Percentiles rank a stretch among this genome's conserved stretches.
These are phyloP conservation scores for Chrysotoxum bicinctum DNA, from an alignment of 2,888 invertebrate genomes.

Conservation along the genomic window DNA sequence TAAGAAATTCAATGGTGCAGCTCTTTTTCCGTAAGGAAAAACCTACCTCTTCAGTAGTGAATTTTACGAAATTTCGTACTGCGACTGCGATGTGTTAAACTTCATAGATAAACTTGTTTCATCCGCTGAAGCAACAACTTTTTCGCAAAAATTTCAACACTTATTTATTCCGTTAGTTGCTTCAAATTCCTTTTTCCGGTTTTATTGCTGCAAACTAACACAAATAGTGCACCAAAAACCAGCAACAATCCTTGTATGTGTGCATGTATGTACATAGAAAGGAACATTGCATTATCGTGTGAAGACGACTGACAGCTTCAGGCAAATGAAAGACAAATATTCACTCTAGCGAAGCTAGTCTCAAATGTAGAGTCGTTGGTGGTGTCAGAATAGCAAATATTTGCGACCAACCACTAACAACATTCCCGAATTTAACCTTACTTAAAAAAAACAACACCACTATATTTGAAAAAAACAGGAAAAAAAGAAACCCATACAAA, in stretches of 20 bases:
- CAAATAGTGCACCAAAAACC: constrained; percentile 33
- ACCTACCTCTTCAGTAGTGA: no score
- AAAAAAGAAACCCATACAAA: constrained; percentile 21
- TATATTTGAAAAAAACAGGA: constrained; percentile 31
- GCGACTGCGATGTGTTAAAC: no score
- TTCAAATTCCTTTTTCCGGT: constrained; percentile 19
- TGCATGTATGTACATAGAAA: not conserved
- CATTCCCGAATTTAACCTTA: constrained; percentile 55
- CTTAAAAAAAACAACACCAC: constrained; percentile 16
- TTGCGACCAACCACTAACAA: constrained; percentile 64
- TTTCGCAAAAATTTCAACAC: constrained; percentile 27
- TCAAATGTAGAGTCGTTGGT: constrained; percentile 45
- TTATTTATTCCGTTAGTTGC: constrained; percentile 16
- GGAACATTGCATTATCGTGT: constrained; percentile 62
- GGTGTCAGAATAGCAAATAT: constrained; percentile 67
- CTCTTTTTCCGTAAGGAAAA: no score
- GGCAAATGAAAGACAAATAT: constrained; percentile 73
- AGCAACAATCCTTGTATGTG: not conserved
- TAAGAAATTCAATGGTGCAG: no score
- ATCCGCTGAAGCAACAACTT: constrained; percentile 20
- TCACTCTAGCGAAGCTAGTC: constrained; percentile 40
- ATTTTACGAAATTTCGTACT: no score
- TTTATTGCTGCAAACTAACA: constrained; percentile 49
- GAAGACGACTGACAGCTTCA: constrained; percentile 67
- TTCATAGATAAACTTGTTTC: no score